These are phyloP conservation scores for Brachyrhaphis roseni DNA, from an alignment of 2,797 vertebrate species.

Conservation along the genomic window DNA sequence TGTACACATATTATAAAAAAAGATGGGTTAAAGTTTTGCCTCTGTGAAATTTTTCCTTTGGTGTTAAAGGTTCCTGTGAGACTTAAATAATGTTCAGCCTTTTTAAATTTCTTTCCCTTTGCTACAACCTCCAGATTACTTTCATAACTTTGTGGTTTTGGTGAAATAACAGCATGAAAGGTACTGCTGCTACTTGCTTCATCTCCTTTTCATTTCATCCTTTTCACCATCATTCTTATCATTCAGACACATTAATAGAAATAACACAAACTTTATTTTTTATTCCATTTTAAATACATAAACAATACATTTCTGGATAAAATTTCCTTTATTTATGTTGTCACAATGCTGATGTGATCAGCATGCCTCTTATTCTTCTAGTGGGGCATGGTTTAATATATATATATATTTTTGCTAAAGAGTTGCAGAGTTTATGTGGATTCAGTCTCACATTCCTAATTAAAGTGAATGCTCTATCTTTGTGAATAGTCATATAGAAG, in stretches of 20 bases:
- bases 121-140: neutral
- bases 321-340: neutral
- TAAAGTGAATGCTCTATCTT: neutral
- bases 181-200: neutral
- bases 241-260: neutral
- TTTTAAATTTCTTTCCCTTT: slow-evolving; percentile 30
- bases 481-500: neutral
- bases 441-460: neutral
- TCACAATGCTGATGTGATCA: too few relatives aligned
- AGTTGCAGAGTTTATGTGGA: neutral
- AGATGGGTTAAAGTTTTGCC: slow-evolving; percentile 12
- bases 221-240: neutral
- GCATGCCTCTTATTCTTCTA: neutral
- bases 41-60: neutral
- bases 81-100: slow-evolving; percentile 4
- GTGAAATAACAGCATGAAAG: neutral
- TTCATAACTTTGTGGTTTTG: slow-evolving; percentile 1
- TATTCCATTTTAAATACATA: neutral
- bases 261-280: neutral
- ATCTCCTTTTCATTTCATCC: neutral
- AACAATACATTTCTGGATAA: neutral
- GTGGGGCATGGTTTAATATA: neutral
- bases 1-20: slow-evolving; percentile 6
- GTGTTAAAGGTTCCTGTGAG: neutral
- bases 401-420: neutral